Evolutionary conservation across 2,888 invertebrate species (phyloP), one percentile per base, ranked within the genome.

Genomic region (Eupeodes luniger): DNA sequence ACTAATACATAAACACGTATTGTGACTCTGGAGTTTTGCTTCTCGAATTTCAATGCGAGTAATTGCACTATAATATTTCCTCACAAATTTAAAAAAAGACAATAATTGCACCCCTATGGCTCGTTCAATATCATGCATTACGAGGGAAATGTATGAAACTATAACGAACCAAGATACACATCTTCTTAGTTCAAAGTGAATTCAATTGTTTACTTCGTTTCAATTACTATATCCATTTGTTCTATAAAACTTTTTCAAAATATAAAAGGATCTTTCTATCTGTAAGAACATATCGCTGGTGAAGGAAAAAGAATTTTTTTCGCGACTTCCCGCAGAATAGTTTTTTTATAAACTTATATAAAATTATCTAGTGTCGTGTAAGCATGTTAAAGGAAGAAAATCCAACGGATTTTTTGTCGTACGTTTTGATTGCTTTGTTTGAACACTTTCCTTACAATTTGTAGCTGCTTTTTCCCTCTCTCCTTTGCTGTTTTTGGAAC

Each of bases 271-370:
- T 55, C 40, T 40, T 40, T 69, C 40, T 55, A 11, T 69, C 19
- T 69, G 19, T 16, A 1, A 47, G 47, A 4, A 55, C 12, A 36
- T 16, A 16, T 40, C 7, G 12, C n/a, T 11, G 53, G 40, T 5
- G 40, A 9, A 5, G 55, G 12, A 57, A 59, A 76, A 55, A 51
- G 5, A 40, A 40, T 14, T 36, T 72, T 34, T 34, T 27, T 47
- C 79, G 53, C 72, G 62, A 80, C 64, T 80, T 72, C 70, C 55
- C 79, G 79, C 79, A 72, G 79, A 80, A 72, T 77, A 77, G 76
- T 66, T 59, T 59, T 57, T 12, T 47, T 47, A 11, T 74, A 40
- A 40, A 40, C 40, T 64, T 57, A 27, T 47, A 6, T 10, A 34
- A 57, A 44, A 77, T 57, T 55, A 77, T 80, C 57, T 69, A 36